Conservation (phyloP, 1,140 invertebrate species). For the Megathymus violae region DNA sequence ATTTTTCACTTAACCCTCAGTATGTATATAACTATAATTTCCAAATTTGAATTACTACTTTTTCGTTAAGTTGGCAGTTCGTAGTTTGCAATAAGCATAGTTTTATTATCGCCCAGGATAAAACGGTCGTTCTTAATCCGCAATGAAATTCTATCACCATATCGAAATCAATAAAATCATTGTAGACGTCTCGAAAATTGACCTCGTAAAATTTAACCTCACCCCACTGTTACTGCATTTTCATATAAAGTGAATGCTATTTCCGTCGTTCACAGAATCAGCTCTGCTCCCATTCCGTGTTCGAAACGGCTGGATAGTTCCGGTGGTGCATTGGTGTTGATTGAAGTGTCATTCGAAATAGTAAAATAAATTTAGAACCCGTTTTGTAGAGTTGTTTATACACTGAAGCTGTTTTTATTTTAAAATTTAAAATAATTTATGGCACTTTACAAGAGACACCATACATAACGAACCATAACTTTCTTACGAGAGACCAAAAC, state of each 20-base stretch:
- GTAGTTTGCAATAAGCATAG: too few relatives aligned
- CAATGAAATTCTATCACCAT: background rate
- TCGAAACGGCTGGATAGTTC: slow-evolving; percentile 3
- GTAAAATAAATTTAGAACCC: background rate
- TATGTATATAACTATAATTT: too few relatives aligned
- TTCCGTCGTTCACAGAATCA: background rate
- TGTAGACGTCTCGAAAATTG: background rate
- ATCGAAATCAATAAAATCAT: background rate
- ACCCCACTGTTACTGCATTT: background rate
- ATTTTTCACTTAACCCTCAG: too few relatives aligned
- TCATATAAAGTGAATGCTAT: background rate
- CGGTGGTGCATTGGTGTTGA: slow-evolving; percentile 6
- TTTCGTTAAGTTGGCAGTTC: too few relatives aligned
- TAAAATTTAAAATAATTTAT: too few relatives aligned
- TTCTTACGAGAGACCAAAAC: too few relatives aligned
- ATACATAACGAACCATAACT: too few relatives aligned
- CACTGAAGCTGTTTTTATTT: background rate
- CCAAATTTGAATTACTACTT: too few relatives aligned
- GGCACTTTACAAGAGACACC: too few relatives aligned
- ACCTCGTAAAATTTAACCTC: background rate
- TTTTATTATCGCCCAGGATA: too few relatives aligned
- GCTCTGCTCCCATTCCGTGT: slow-evolving; percentile 1
- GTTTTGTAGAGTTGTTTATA: background rate
- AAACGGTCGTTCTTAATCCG: background rate
- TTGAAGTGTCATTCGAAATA: slow-evolving; percentile 1